phyloP scores from a whole-genome alignment of 2,797 vertebrate species.

The Poeciliopsis turneri region DNA sequence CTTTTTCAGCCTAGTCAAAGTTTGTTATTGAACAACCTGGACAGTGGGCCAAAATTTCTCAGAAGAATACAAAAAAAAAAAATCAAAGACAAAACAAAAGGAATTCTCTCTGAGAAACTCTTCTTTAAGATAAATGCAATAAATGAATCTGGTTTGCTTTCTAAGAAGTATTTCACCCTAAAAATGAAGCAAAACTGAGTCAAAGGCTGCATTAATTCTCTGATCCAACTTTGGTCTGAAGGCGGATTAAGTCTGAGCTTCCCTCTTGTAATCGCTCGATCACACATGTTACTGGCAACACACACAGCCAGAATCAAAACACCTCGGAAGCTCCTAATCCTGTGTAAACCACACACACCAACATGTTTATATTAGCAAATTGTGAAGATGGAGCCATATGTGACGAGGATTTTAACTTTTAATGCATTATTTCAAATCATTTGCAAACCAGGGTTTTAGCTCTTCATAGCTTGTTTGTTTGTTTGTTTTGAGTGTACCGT shows the following conservation, averaged over 20 bases:
- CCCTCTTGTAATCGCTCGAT: conserved; percentile 66
- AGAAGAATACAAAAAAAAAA: too few species aligned
- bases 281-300: conserved; percentile 30
- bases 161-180: not conserved
- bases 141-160: too few species aligned
- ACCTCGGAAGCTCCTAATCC: conserved; percentile 60
- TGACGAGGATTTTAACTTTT: not conserved
- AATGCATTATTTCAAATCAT: not conserved
- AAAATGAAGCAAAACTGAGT: conserved; percentile 12
- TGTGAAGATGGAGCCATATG: conserved; percentile 6
- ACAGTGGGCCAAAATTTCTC: not conserved
- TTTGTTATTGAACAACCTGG: not conserved
- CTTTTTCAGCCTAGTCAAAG: not conserved
- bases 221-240: conserved; percentile 59
- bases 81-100: too few species aligned
- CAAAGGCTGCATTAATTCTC: conserved; percentile 29
- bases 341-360: conserved; percentile 56
- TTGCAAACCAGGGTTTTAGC: not conserved
- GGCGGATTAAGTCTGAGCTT: conserved; percentile 75
- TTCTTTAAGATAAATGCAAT: not conserved
- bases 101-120: not conserved
- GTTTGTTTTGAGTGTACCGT: not conserved
- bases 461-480: not conserved
- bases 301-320: conserved; percentile 40
- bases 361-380: conserved; percentile 14